Conservation (phyloP, 2,888 invertebrate species). For the Xestia ashworthii region DNA sequence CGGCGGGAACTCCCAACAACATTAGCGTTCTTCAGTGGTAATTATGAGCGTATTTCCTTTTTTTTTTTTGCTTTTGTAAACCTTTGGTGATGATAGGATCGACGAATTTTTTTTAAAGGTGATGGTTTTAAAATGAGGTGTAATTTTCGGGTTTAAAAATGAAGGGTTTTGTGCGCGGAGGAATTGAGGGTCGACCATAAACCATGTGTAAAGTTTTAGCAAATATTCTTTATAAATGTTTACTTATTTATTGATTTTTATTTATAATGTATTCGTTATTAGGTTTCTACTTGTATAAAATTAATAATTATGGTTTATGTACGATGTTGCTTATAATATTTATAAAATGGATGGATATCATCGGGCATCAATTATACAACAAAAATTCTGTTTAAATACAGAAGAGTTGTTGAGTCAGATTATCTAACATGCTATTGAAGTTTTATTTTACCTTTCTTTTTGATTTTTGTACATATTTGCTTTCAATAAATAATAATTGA, state of each 20-base stretch:
- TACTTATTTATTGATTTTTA: background rate
- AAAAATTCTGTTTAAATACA: conserved; percentile 4
- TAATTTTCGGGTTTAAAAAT: background rate
- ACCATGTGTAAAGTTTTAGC: conserved; percentile 37
- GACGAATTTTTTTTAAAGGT: background rate
- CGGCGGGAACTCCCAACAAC: conserved; percentile 79
- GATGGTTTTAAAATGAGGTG: conserved; percentile 5
- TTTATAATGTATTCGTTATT: background rate
- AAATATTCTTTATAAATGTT: background rate
- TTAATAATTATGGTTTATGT: conserved; percentile 43
- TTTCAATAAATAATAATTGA: conserved; percentile 30
- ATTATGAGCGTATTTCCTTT: conserved; percentile 53
- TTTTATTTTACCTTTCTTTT: conserved; percentile 11
- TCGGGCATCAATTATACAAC: conserved; percentile 48
- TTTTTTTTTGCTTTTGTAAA: conserved; percentile 57
- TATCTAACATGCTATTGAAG: conserved; percentile 5
- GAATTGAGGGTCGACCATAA: conserved; percentile 41
- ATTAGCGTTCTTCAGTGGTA: conserved; percentile 78
- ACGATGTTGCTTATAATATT: conserved; percentile 10
- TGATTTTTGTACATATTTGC: conserved; percentile 15
- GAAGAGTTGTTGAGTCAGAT: background rate
- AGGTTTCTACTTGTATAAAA: background rate
- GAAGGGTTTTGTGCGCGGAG: background rate
- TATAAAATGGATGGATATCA: conserved; percentile 7
- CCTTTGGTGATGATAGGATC: conserved; percentile 41